These are phyloP conservation scores for Andrena bucephala DNA, from an alignment of 2,888 invertebrate species.

Conservation along the genomic window DNA sequence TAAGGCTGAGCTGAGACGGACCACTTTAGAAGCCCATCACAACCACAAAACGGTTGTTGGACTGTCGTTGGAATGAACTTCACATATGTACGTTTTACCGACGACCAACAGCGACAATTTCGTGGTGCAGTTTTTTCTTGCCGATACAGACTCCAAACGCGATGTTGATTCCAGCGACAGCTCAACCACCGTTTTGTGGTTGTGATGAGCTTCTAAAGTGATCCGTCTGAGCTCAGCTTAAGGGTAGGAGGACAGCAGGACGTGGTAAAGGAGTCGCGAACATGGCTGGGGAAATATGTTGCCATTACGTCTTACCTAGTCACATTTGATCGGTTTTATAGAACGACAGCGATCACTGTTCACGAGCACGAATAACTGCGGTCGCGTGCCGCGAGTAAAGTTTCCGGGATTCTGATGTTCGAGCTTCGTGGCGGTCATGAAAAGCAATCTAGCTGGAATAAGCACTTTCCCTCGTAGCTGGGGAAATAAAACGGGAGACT, in stretches of 20 bases:
- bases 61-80: no score
- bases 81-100: no score
- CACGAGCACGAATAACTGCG: conserved; percentile 62
- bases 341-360: no score
- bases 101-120: no score
- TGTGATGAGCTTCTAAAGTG: no score
- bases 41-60: no score
- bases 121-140: no score
- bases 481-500: conserved; percentile 36
- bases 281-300: not conserved
- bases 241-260: not conserved
- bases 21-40: no score
- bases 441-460: conserved; percentile 68
- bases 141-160: no score
- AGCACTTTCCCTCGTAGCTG: conserved; percentile 30
- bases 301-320: not conserved
- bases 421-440: conserved; percentile 50
- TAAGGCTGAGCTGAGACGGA: not conserved
- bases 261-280: not conserved
- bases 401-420: conserved; percentile 45
- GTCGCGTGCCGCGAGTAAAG: conserved; percentile 61
- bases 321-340: not conserved
- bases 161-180: no score
- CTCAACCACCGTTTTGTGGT: no score
- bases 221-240: no score